Evolutionary conservation across 2,888 invertebrate genomes (phyloP).

Genomic region (Melitaea athalia): DNA sequence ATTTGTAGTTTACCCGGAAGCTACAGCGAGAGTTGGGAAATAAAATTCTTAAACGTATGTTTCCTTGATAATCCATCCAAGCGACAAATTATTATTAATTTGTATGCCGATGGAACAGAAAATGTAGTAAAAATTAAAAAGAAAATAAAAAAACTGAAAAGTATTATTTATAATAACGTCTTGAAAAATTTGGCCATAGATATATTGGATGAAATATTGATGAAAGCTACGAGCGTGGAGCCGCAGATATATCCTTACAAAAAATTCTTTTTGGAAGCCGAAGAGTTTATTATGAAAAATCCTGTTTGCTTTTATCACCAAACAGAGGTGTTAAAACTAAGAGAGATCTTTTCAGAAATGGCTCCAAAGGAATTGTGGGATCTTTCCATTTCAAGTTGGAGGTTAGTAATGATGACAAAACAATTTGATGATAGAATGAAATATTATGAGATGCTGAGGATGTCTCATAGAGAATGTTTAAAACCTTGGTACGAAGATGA

Average conservation of each 20-base stretch:
- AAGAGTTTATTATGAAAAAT: conserved; percentile 71
- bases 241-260: conserved; percentile 67
- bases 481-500: conserved; percentile 54
- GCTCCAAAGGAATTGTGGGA: conserved; percentile 57
- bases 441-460: conserved; percentile 57
- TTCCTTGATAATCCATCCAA: conserved; percentile 60
- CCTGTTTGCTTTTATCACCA: conserved; percentile 74
- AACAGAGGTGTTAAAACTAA: conserved; percentile 66
- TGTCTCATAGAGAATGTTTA: conserved; percentile 48
- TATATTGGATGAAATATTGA: conserved; percentile 52
- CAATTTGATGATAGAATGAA: conserved; percentile 67
- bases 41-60: conserved; percentile 67
- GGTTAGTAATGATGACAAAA: conserved; percentile 61
- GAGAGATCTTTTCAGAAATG: conserved; percentile 60
- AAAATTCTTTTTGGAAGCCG: conserved; percentile 63
- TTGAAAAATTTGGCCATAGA: conserved; percentile 48
- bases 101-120: conserved; percentile 64
- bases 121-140: conserved; percentile 48
- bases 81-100: conserved; percentile 59
- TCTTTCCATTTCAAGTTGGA: conserved; percentile 65
- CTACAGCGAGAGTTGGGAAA: conserved; percentile 74
- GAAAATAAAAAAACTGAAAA: conserved; percentile 53
- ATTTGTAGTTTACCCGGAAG: conserved; percentile 62
- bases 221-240: conserved; percentile 49
- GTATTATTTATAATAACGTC: conserved; percentile 53